Conservation (phyloP, 2,113 vertebrate species). For the Otis tarda region DNA sequence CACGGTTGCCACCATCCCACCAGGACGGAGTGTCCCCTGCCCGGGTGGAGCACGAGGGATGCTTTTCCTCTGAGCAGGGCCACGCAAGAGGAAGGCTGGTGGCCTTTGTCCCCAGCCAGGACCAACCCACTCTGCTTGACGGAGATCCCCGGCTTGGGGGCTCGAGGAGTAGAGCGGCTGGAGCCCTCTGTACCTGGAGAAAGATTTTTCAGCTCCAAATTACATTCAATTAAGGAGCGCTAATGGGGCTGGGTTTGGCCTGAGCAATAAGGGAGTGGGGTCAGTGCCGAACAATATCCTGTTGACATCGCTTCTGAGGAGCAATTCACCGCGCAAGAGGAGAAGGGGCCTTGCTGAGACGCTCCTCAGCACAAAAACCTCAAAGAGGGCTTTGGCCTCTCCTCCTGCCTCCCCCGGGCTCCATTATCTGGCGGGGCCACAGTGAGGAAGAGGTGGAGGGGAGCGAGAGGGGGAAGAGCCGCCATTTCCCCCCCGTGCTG, state of each 20-base stretch:
- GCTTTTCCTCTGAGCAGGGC: conserved; percentile 62
- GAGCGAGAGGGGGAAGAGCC: neutral
- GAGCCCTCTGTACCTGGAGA: conserved; percentile 48
- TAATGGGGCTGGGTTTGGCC: conserved; percentile 77
- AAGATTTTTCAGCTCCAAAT: conserved; percentile 76
- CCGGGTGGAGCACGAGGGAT: conserved; percentile 63
- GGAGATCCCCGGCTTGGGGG: neutral
- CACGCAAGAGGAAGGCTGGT: conserved; percentile 55
- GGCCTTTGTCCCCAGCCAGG: neutral
- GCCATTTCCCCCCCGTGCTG: neutral
- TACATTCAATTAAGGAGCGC: conserved; percentile 78
- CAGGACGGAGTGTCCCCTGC: conserved; percentile 60
- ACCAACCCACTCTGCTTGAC: neutral
- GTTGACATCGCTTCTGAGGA: conserved; percentile 60
- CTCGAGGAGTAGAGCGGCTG: neutral
- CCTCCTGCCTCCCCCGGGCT: neutral
- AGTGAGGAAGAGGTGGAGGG: neutral
- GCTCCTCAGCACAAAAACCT: neutral
- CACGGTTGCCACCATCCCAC: conserved; percentile 53
- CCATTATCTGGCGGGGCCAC: neutral
- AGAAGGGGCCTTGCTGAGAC: neutral
- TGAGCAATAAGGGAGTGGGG: conserved; percentile 74
- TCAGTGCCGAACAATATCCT: conserved; percentile 74
- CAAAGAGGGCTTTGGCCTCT: neutral
- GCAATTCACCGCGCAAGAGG: neutral